Conservation (phyloP, 2,888 invertebrate species). For the Nephrotoma guestfalica region DNA sequence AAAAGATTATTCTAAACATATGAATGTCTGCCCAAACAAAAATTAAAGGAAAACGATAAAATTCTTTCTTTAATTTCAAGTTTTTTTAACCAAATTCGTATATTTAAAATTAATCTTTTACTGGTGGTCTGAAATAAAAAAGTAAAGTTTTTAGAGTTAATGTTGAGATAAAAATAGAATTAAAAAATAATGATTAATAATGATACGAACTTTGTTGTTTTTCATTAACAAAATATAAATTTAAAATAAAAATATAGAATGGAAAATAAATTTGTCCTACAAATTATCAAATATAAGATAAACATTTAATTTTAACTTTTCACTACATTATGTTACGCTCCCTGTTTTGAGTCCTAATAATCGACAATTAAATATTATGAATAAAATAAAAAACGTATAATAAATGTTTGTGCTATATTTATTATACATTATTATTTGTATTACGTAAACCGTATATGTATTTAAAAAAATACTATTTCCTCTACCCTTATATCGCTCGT, state of each 20-base stretch:
- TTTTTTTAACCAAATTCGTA: background rate
- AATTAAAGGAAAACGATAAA: background rate
- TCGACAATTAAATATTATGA: background rate
- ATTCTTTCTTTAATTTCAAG: background rate
- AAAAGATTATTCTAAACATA: background rate
- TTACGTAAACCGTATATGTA: background rate
- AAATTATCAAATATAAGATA: background rate
- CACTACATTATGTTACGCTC: background rate
- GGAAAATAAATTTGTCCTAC: background rate
- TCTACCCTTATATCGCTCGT: background rate
- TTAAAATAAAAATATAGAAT: background rate
- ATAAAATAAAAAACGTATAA: background rate
- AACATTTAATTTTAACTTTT: background rate
- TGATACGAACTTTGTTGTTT: background rate
- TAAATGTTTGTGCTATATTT: background rate
- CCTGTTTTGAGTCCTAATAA: background rate
- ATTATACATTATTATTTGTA: background rate
- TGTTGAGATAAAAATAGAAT: background rate
- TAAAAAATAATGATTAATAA: background rate
- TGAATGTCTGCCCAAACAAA: background rate
- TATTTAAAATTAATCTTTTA: background rate
- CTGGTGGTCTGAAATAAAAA: background rate
- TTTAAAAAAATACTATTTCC: background rate
- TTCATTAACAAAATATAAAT: background rate
- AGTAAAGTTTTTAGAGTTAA: background rate